A percentile compares a stretch with the other conserved stretches of the same genome.
Conservation (phyloP, 2,888 invertebrate genomes). For the Xylophagus ater region DNA sequence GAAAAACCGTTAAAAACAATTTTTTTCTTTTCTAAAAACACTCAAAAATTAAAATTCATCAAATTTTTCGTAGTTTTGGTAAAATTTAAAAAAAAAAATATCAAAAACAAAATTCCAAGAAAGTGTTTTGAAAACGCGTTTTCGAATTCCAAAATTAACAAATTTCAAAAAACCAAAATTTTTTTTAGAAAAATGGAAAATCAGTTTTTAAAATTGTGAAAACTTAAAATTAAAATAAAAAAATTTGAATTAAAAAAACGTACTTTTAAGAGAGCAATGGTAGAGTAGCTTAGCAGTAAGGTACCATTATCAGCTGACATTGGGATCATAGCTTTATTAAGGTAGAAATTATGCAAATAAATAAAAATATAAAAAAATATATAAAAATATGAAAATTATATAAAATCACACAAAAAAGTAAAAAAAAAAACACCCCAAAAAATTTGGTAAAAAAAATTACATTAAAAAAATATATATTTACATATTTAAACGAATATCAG, state of each 20-base stretch:
- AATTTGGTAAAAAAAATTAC: slow-evolving; percentile 7
- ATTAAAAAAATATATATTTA: background rate
- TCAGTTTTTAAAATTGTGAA: no score
- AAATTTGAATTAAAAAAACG: no score
- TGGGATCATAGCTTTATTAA: slow-evolving; percentile 60
- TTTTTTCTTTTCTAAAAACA: no score
- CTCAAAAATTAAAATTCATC: background rate
- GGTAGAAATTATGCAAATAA: slow-evolving; percentile 23
- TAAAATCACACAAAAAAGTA: slow-evolving; percentile 3
- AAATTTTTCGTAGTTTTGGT: background rate
- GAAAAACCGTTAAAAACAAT: background rate
- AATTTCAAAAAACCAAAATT: no score
- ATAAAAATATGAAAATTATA: slow-evolving; percentile 14
- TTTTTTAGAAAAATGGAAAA: no score
- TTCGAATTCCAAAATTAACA: no score
- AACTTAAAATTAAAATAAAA: no score
- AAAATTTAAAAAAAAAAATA: slow-evolving; percentile 4
- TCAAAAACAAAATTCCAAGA: background rate
- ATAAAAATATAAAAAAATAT: slow-evolving; percentile 19
- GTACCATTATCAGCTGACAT: slow-evolving; percentile 45
- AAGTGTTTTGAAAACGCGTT: no score
- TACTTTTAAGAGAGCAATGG: slow-evolving; percentile 33
- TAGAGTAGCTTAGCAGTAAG: slow-evolving; percentile 41
- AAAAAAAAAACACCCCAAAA: slow-evolving; percentile 20
- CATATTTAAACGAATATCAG: background rate